Evolutionary conservation across 1,140 invertebrate species (phyloP), one percentile per base, ranked within the genome.

Genomic region (Homarus americanus): DNA sequence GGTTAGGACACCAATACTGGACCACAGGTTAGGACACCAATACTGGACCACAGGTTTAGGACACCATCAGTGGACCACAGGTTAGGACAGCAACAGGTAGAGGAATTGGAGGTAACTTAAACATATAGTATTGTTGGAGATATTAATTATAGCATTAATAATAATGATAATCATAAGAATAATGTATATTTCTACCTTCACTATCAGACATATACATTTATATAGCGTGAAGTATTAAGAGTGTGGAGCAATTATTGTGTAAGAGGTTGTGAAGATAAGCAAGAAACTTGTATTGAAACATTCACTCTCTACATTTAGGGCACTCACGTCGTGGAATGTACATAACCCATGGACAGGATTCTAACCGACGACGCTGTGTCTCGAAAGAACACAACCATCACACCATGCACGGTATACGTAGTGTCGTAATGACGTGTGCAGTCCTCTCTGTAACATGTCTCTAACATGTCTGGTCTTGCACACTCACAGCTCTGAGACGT

Each of bases 351-450:
- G 63, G 63, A 4, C 63, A 69, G 63, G 63, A 69, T 69, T 69
- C 63, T 24, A 69, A 69, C 63, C 63, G 63, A 28, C 63, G 63
- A 32, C 63, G 63, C 63, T 32, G n/a, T 69, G n/a, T 69, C 63
- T 69, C 63, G 28, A 69, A 69, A 69, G 63, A 28, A 32, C 63
- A 69, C n/a, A 9, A 32, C 63, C 63, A 69, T 9, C 63, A 69
- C 63, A 69, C 9, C 63, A 69, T 69, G 5, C 63, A 69, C 28
- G 63, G 63, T 69, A 69, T 69, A 63, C 58, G 58, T 69, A 69
- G 3, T 24, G 5, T 24, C n/a, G 5, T 69, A 28, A 69, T 15
- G 63, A 69, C 63, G 63, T 69, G 36, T 58, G 44, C 15, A 58
- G 15, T 20, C 53, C 53, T 58, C 24, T 15, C 53, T 58, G 53